Conservation (phyloP, 2,113 vertebrate species). For the Speoplatyrhinus poulsoni region DNA sequence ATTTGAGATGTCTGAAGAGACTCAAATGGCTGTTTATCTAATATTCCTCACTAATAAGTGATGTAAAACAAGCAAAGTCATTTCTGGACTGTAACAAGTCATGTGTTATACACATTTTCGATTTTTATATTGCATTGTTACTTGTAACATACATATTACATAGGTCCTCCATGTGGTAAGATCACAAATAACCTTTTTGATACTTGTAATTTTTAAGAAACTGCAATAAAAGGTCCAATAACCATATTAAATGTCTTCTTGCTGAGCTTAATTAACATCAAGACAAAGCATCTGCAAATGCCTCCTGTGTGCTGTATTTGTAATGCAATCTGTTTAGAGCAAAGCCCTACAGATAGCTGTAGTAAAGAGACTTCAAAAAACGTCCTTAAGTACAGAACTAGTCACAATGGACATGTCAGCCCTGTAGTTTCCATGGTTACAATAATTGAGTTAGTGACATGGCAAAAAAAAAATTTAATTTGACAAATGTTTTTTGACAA, state of each 20-base stretch:
- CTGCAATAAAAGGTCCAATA: slow-evolving; percentile 57
- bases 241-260: slow-evolving; percentile 11
- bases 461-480: not conserved
- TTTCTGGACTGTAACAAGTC: slow-evolving; percentile 26
- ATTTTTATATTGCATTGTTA: slow-evolving; percentile 27
- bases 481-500: not conserved
- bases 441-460: not conserved
- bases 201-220: slow-evolving; percentile 38
- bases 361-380: not conserved
- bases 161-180: slow-evolving; percentile 16
- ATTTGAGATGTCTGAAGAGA: too few relatives aligned
- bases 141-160: slow-evolving; percentile 2
- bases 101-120: slow-evolving; percentile 15
- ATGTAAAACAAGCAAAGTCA: not conserved
- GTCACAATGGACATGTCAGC: not conserved
- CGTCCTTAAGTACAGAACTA: slow-evolving; percentile 1
- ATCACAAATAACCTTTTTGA: slow-evolving; percentile 11
- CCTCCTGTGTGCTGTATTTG: slow-evolving; percentile 12
- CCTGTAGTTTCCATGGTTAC: not conserved
- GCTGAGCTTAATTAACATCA: slow-evolving; percentile 20
- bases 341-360: not conserved
- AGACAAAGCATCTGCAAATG: slow-evolving; percentile 24
- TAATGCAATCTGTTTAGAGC: slow-evolving; percentile 16
- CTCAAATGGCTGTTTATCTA: too few relatives aligned
- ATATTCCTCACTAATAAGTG: too few relatives aligned